Conservation (phyloP, 2,797 vertebrate genomes). For the Galago senegalensis region DNA sequence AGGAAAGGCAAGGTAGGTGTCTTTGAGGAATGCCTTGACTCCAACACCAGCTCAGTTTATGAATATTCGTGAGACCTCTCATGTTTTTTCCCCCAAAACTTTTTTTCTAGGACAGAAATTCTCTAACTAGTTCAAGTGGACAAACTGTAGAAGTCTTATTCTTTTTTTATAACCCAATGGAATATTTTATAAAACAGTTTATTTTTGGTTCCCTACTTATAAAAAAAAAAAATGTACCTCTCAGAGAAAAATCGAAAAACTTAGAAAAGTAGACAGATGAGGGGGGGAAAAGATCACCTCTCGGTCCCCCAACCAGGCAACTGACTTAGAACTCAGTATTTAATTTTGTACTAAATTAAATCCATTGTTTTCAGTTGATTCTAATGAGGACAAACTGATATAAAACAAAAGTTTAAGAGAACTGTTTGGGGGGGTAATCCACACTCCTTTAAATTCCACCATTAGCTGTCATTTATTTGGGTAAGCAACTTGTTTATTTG, state of each 20-base stretch:
- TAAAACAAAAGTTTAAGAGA: conserved; percentile 45
- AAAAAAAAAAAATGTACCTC: conserved; percentile 23
- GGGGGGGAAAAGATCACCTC: not conserved
- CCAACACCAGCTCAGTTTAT: not conserved
- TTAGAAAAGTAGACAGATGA: not conserved
- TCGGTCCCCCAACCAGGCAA: conserved; percentile 1
- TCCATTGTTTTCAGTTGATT: not conserved
- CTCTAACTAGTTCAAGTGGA: conserved; percentile 37
- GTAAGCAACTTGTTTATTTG: conserved; percentile 37
- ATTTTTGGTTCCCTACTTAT: conserved; percentile 50
- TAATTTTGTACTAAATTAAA: conserved; percentile 59
- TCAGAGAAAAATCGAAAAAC: conserved; percentile 19
- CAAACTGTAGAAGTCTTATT: conserved; percentile 26
- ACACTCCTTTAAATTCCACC: conserved; percentile 20
- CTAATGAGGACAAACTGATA: conserved; percentile 37
- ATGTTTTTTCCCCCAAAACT: not conserved
- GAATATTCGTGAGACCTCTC: not conserved
- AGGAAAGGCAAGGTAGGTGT: not conserved
- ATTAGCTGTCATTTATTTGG: conserved; percentile 31
- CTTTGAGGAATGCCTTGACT: not conserved
- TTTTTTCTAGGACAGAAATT: conserved; percentile 58
- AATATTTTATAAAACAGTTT: conserved; percentile 37
- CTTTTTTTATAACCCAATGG: conserved; percentile 7
- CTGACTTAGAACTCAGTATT: conserved; percentile 11
- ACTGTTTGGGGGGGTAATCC: not conserved